These are phyloP conservation scores for Selenia dentaria DNA, from an alignment of 2,888 invertebrate genomes.

Conservation along the genomic window DNA sequence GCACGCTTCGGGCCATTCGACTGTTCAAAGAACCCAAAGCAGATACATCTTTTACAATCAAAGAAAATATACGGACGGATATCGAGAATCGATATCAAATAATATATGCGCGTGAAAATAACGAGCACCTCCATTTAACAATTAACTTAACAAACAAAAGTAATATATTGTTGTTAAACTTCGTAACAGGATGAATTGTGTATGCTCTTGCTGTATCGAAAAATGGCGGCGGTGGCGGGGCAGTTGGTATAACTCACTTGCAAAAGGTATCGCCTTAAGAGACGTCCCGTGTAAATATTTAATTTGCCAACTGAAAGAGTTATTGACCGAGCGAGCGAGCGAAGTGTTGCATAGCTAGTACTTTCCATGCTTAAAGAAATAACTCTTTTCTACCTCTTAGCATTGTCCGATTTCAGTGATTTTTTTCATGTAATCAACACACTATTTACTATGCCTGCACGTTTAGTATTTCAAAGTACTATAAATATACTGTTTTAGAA, in stretches of 20 bases:
- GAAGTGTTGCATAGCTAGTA: no score
- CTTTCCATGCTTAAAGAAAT: no score
- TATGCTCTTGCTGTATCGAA: conserved; percentile 76
- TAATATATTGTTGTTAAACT: conserved; percentile 70
- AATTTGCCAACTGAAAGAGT: conserved; percentile 34
- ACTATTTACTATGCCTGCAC: no score
- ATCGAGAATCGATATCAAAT: conserved; percentile 56
- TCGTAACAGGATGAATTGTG: conserved; percentile 39
- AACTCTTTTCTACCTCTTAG: no score
- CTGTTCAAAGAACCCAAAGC: conserved; percentile 53
- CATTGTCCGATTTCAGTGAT: no score
- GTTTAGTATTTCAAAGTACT: no score
- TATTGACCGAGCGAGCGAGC: no score
- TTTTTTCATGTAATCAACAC: no score
- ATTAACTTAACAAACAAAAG: conserved; percentile 85
- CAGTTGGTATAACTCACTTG: conserved; percentile 25
- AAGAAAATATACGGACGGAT: conserved; percentile 61
- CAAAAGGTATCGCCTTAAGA: conserved; percentile 43
- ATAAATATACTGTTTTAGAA: no score
- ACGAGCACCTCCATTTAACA: conserved; percentile 76
- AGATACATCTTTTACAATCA: conserved; percentile 80
- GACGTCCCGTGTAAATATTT: conserved; percentile 48
- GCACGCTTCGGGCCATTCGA: conserved; percentile 41
- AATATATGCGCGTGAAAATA: conserved; percentile 74
- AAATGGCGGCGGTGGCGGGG: conserved; percentile 60